These are phyloP conservation scores for Norana najaformis DNA, from an alignment of 2,888 invertebrate species.

Conservation along the genomic window DNA sequence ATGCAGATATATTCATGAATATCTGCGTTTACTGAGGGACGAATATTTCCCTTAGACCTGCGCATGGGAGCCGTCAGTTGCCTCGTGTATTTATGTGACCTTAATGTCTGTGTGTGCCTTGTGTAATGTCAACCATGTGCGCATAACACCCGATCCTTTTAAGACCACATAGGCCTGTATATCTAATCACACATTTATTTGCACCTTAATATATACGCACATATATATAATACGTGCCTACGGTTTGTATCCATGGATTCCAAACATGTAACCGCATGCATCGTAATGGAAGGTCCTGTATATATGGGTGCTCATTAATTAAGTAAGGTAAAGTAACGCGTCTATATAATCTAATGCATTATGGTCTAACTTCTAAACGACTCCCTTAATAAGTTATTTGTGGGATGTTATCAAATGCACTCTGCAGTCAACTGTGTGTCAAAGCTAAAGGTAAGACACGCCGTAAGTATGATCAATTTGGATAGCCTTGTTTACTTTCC, in stretches of 20 bases:
- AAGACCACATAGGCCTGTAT: background rate
- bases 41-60: too few species aligned
- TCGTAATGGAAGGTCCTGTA: background rate
- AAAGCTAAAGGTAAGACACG: background rate
- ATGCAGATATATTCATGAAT: background rate
- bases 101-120: background rate
- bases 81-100: too few species aligned
- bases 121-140: constrained; percentile 13
- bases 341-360: background rate
- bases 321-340: background rate
- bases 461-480: too few species aligned
- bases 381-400: too few species aligned
- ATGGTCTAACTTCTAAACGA: background rate
- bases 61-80: too few species aligned
- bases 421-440: background rate
- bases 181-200: background rate
- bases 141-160: background rate
- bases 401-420: background rate
- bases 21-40: background rate
- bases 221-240: background rate
- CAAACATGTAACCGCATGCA: background rate
- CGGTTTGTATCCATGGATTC: background rate
- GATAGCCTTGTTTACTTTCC: too few species aligned
- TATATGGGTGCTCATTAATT: background rate
- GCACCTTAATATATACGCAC: background rate